phyloP scores from a whole-genome alignment of 2,113 vertebrate genomes.

The Lasiurus borealis region DNA sequence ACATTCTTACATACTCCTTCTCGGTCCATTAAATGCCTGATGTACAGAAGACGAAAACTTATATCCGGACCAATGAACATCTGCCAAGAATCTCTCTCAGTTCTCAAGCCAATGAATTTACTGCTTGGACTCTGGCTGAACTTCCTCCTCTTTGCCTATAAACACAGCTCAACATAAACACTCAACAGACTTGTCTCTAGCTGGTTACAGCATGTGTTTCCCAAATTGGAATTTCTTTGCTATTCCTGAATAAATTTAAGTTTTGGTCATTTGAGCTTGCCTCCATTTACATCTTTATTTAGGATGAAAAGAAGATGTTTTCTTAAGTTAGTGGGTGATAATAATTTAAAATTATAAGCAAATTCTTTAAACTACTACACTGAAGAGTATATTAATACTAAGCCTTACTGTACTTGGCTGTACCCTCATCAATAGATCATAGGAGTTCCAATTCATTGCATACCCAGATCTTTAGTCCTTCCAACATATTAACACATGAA shows the following conservation, averaged over 20 bases:
- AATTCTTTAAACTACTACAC: slow-evolving; percentile 23
- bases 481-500: background rate
- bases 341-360: background rate
- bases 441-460: background rate
- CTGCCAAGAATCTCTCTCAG: background rate
- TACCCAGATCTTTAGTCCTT: slow-evolving; percentile 36
- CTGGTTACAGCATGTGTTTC: background rate
- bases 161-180: background rate
- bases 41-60: background rate
- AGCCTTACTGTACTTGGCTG: background rate
- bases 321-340: background rate
- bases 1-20: background rate
- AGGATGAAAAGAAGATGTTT: background rate
- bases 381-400: background rate
- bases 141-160: background rate
- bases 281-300: background rate
- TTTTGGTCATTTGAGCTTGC: background rate
- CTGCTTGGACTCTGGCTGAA: background rate
- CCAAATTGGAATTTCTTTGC: background rate
- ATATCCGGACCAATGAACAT: background rate
- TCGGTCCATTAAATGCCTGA: background rate
- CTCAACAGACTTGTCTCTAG: background rate
- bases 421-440: background rate
- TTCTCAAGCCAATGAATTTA: background rate
- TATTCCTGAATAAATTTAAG: background rate